Percentiles rank a stretch among this genome's conserved stretches.
Evolutionary conservation across 2,113 vertebrate species (phyloP).

Genomic region (Oncorhynchus masou): DNA sequence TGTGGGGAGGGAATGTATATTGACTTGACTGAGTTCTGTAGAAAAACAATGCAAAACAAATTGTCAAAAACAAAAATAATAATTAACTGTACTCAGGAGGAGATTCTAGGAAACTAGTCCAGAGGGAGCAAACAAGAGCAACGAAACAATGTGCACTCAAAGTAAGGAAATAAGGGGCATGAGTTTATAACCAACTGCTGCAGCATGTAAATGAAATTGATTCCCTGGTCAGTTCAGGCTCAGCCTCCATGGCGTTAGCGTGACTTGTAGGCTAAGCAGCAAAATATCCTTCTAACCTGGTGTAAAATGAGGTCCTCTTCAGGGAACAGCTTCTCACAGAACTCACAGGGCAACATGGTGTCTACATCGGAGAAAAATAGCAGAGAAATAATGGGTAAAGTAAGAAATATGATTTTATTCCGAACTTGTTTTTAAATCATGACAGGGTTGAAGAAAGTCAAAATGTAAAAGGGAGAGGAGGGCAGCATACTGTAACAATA

Average conservation of each 20-base stretch:
- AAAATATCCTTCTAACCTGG: conserved; percentile 76
- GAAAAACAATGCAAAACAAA: no score
- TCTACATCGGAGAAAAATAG: conserved; percentile 43
- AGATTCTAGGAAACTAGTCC: background rate
- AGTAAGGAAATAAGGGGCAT: conserved; percentile 14
- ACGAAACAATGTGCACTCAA: background rate
- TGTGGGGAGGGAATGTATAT: no score
- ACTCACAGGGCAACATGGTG: conserved; percentile 91
- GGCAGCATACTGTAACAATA: background rate
- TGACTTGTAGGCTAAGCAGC: no score
- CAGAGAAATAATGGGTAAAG: background rate
- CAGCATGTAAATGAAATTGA: background rate
- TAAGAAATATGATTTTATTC: background rate
- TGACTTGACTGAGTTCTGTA: no score
- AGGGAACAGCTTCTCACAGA: conserved; percentile 94
- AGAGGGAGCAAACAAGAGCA: background rate
- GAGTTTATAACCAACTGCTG: background rate
- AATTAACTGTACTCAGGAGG: no score
- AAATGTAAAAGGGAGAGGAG: background rate
- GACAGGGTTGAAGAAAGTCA: background rate
- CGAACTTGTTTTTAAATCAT: background rate
- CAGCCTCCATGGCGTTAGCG: background rate
- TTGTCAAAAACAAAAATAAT: no score
- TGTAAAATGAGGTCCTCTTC: conserved; percentile 93
- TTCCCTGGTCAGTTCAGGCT: background rate